These are phyloP conservation scores for Centropristis striata DNA, from an alignment of 2,113 vertebrate genomes.

Conservation along the genomic window DNA sequence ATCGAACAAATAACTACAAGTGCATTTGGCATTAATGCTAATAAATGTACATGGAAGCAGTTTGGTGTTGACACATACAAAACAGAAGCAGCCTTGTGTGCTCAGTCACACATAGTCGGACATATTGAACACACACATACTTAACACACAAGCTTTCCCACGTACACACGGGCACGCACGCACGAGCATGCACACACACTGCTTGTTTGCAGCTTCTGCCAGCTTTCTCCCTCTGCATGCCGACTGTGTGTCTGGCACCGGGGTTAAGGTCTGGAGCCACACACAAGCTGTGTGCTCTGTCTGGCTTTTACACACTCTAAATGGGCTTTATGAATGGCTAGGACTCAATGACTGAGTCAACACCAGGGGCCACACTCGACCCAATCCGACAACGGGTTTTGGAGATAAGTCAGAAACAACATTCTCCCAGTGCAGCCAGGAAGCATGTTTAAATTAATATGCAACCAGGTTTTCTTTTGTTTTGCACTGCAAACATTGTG, in stretches of 20 bases:
- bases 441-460: constrained; percentile 65
- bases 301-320: constrained; percentile 70
- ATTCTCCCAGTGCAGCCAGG: constrained; percentile 60
- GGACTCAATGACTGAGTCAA: constrained; percentile 74
- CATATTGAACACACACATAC: constrained; percentile 36
- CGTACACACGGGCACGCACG: constrained; percentile 17
- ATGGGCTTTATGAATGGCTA: constrained; percentile 75
- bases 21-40: constrained; percentile 63
- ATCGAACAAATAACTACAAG: constrained; percentile 61
- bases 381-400: constrained; percentile 60
- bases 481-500: constrained; percentile 65
- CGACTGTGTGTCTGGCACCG: constrained; percentile 78
- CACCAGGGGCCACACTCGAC: constrained; percentile 67
- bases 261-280: constrained; percentile 75
- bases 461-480: constrained; percentile 67
- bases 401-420: constrained; percentile 75
- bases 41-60: constrained; percentile 65
- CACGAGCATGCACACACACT: constrained; percentile 35
- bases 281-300: constrained; percentile 71
- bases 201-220: constrained; percentile 66
- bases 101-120: constrained; percentile 33
- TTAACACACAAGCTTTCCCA: constrained; percentile 3
- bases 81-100: constrained; percentile 50
- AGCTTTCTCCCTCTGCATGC: constrained; percentile 69
- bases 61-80: constrained; percentile 53